Conservation (phyloP, 2,113 vertebrate genomes). For the Bettongia penicillata region DNA sequence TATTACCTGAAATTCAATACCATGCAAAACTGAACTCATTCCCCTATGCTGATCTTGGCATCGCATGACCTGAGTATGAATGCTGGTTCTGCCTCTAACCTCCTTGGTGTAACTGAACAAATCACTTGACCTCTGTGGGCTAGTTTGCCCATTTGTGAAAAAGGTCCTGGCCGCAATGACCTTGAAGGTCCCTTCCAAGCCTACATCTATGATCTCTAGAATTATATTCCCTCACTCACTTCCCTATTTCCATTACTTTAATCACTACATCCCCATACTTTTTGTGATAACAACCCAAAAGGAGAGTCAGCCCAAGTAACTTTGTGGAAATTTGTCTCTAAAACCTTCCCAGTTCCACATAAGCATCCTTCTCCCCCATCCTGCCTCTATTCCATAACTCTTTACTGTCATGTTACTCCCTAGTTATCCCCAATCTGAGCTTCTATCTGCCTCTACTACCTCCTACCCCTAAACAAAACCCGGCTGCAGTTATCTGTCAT, state of each 20-base stretch:
- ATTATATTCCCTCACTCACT: neutral
- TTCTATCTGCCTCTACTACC: neutral
- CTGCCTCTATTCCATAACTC: neutral
- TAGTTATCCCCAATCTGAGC: neutral
- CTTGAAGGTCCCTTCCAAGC: neutral
- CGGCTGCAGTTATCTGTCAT: neutral
- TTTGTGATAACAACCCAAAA: neutral
- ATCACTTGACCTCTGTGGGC: neutral
- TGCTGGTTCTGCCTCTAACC: neutral
- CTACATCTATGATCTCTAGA: neutral
- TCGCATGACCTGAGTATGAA: neutral
- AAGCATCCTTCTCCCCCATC: neutral
- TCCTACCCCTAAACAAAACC: neutral
- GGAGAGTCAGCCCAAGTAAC: neutral
- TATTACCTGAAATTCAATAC: neutral
- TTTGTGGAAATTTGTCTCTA: neutral
- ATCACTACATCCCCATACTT: neutral
- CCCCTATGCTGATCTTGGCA: neutral
- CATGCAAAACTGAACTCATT: neutral
- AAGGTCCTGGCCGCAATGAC: neutral
- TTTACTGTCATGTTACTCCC: neutral
- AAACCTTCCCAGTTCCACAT: neutral
- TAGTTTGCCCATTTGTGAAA: neutral
- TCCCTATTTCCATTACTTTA: neutral
- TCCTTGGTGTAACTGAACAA: neutral